Base-by-base conservation (phyloP, 2,888 invertebrate genomes). In the Pocota personata region DNA sequence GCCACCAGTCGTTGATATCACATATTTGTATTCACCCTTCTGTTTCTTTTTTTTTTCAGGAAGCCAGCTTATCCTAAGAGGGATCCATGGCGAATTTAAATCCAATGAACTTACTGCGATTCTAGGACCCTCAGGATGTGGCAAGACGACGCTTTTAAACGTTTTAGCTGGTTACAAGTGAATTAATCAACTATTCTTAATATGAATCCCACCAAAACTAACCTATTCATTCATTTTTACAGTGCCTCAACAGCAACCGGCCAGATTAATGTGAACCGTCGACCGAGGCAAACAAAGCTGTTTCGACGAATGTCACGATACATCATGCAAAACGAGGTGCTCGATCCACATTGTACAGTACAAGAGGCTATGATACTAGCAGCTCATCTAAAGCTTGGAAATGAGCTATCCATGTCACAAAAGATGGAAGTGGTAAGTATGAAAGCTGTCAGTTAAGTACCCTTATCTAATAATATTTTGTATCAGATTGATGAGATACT, bases 311-410 rank as follows among this genome's bases (percentile, higher is more conserved):
- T 97, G 93, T 97, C 98, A 0, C 95, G 98, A 69, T 98, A 98
- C 93, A 99, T 99, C 88, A 98, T 98, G 98, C 99, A 99, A 92
- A 95, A 97, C 87, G 97, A 97, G 90, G 93, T 97, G 0, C 93
- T 98, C 16, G 97, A 98, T 91, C 97, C 97, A 0, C 95, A 96
- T 91, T 95, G 98, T 87, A 97, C 97, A 0, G 97, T 98, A 1
- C 93, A 95, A 82, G 99, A 99, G 91, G 95, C 97, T 6, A 97
- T 99, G 97, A 93, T 94, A 88, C 95, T 98, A 88, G 97, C 98
- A 0, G 97, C 98, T 0, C 96, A 98, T 90, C 93, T 99, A 60
- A 98, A 99, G 92, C 94, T 98, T 4, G 96, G 96, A 8, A 93
- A 94, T 67, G 94, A 94, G 12, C 92, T 96, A 66, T 92, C 94